A percentile compares a stretch with the other conserved stretches of the same genome.
Conservation (phyloP, 2,888 invertebrate genomes). For the Habroteleia sp. region DNA sequence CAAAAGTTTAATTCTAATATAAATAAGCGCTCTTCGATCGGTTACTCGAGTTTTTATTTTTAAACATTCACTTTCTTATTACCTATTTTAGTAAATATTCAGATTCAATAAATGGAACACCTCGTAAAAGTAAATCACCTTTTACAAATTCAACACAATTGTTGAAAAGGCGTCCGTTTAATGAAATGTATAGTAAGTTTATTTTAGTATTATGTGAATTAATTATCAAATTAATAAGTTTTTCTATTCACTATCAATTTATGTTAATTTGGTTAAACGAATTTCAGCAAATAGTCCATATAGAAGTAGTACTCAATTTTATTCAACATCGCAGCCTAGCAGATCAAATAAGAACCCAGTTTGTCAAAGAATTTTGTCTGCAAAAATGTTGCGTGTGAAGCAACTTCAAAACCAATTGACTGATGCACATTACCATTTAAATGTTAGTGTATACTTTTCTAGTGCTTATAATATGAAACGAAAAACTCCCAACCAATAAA, state of each 20-base stretch:
- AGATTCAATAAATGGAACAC: constrained; percentile 66
- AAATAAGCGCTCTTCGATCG: no score
- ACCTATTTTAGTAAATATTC: constrained; percentile 70
- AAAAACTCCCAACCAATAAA: no score
- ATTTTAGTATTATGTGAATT: constrained; percentile 60
- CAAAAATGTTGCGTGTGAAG: constrained; percentile 88
- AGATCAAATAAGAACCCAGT: constrained; percentile 70
- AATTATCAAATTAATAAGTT: no score
- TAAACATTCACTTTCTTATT: no score
- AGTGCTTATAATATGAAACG: no score
- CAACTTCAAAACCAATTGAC: constrained; percentile 90
- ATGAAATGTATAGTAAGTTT: constrained; percentile 72
- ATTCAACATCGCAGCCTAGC: constrained; percentile 71
- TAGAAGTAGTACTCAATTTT: constrained; percentile 81
- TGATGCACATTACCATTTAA: constrained; percentile 89
- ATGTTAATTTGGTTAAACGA: no score
- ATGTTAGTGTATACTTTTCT: constrained; percentile 84
- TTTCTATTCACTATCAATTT: no score
- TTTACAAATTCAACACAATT: constrained; percentile 68
- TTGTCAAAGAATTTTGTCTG: constrained; percentile 87
- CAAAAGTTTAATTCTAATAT: no score
- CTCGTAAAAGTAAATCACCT: constrained; percentile 68
- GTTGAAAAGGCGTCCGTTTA: constrained; percentile 72
- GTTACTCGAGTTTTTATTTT: no score
- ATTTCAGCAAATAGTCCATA: constrained; percentile 70